Base-by-base conservation (phyloP, 1,140 invertebrate species). In the Calliphora vicina region DNA sequence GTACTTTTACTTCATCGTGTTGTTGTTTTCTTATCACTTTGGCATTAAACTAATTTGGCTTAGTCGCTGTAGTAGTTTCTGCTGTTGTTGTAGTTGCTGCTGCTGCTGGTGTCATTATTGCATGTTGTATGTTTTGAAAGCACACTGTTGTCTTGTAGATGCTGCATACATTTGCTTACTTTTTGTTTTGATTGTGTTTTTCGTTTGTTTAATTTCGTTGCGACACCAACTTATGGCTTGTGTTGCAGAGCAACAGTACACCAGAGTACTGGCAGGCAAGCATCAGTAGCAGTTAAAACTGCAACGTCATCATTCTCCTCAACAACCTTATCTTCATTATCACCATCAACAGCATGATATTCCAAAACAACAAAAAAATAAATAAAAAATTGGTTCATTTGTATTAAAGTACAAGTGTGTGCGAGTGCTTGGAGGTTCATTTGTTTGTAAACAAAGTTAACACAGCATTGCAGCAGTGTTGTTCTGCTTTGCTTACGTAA, bases 31-130 rank as follows among this genome's bases (percentile, higher is more conserved):
- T 67, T 67, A 67, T 67, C 61, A 67, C n/a, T 67, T 67, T 67
- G 61, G 61, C 61, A 67, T 67, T 67, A 67, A 67, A 67, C 61
- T 67, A 67, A 67, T 67, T 67, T 67, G 61, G 61, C 61, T 67
- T 67, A 67, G 50, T 17, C 10, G 29, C 29, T 35, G 35, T 35
- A 35, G 61, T 67, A 25, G n/a, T 67, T 67, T 6, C n/a, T 57
- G 50, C n/a, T 57, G 50, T 57, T 57, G 50, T 15, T 57, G 50
- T 57, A 17, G 12, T 57, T 17, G 45, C 17, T 57, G 17, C 50
- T 6, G n/a, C n/a, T 57, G 5, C 15, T n/a, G n/a, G 1, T 17
- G n/a, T 15, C n/a, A n/a, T 57, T 57, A 17, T 17, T 57, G 50
- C 50, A 57, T n/a, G 61, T 67, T 67, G n/a, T 67, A 20, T 35